Evolutionary conservation across 2,888 invertebrate genomes (phyloP), one percentile per base, ranked within the genome.

Genomic region (Ceramica pisi): DNA sequence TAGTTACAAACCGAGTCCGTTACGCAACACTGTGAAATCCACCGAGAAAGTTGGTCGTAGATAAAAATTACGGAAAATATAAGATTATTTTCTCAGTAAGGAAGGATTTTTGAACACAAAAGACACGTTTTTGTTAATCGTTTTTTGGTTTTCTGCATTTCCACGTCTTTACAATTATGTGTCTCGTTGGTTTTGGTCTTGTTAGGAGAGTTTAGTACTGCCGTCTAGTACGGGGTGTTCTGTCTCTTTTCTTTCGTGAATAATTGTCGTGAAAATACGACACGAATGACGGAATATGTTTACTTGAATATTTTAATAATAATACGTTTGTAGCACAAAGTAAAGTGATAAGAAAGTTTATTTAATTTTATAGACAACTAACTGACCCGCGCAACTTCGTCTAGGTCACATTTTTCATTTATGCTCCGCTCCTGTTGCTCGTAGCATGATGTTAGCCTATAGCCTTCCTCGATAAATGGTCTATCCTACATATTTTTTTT

Each of bases 1-100:
- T n/a, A 71, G 79, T 72, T 78, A 75, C 82, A 62, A 79, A 72
- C 82, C 67, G 65, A 71, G 62, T 23, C 31, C 41, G 61, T 84
- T 84, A 75, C 81, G 73, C 65, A 84, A 84, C 59, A 23, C 63
- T 75, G 72, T 73, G 81, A 76, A 80, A 79, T 73, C 82, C 66
- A 67, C 62, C 46, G 81, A 77, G 85, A 84, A 84, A 84, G 85
- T 84, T 81, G 67, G 61, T 50, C 62, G 69, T 71, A 76, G 78
- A 81, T 83, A 76, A 78, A 80, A 81, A 75, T 72, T 76, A 76
- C 68, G 71, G 71, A 73, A 84, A 84, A 73, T 74, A 68, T 71
- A 65, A 75, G 65, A 75, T 67, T 73, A 62, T 75, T 69, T 65
- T 61, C 35, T 65, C 62, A 46, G 38, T n/a, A 12, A 46, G 35